Evolutionary conservation across 64 coral and sea anemone species (phyloP).

Genomic region (Actinia tenebrosa): DNA sequence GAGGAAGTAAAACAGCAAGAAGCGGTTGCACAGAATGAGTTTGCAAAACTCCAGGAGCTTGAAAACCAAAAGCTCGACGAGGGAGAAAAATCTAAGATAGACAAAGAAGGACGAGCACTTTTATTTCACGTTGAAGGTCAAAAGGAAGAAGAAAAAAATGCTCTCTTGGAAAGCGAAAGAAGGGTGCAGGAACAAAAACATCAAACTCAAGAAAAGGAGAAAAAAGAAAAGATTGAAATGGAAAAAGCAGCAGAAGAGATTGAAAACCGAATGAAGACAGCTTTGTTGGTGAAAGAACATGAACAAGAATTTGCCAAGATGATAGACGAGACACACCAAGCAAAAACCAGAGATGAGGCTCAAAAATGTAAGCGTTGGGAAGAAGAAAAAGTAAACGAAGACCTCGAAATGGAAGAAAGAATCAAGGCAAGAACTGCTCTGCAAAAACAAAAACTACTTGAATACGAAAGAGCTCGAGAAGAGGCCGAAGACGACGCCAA

Average conservation of each 20-base stretch:
- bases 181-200: background rate
- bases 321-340: background rate
- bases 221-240: background rate
- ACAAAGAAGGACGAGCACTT: background rate
- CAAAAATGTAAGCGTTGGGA: background rate
- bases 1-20: background rate
- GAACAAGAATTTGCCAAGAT: background rate
- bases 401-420: slow-evolving; percentile 15
- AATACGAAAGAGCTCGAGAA: background rate
- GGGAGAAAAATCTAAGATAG: background rate
- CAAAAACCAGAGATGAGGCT: background rate
- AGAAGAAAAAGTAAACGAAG: background rate
- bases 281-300: background rate
- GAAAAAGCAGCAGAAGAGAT: slow-evolving; percentile 2
- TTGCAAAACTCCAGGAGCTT: background rate
- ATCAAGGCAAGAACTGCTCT: background rate
- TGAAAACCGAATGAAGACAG: background rate
- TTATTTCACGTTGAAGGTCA: background rate
- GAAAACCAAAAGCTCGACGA: background rate
- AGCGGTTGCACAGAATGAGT: background rate
- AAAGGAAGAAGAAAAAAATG: slow-evolving; percentile 8
- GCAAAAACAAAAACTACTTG: background rate
- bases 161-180: background rate
- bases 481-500: background rate
- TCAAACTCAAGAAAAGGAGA: background rate